Evolutionary conservation across 2,888 invertebrate genomes (phyloP), one percentile per base, ranked within the genome.

Genomic region (Nymphalis urticae): DNA sequence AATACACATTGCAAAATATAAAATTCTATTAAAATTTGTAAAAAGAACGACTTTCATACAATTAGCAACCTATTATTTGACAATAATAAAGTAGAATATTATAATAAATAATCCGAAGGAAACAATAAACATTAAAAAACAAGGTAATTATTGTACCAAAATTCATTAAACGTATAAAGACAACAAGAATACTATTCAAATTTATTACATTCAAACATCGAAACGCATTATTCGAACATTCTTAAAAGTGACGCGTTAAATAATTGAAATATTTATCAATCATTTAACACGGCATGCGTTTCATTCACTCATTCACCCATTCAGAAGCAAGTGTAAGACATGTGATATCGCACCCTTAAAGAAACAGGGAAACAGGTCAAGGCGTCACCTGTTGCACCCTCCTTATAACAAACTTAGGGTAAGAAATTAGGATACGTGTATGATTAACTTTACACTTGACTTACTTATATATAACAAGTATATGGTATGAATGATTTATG

Each of bases 321-420:
- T 48, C 54, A 64, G 13, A 13, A 48, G 56, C 72, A 71, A 73
- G 70, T 73, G 71, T 62, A 62, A 68, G 75, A 62, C 73, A 72
- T 70, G 80, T 76, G 78, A 76, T 79, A 80, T 72, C 74, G 78
- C 80, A 75, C 88, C 89, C 88, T 80, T 82, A 82, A 89, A 89
- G 90, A 88, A 89, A 76, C 87, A 86, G 91, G 90, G 90, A 89
- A 89, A 76, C 87, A 86, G 91, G 90, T 90, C 90, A 90, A 87
- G 89, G 85, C 83, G 77, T 62, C 81, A 89, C 91, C 88, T 91
- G 91, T 91, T 89, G 90, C 87, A 66, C 77, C 78, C 77, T 75
- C 71, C 74, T 74, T 72, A 72, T 66, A 74, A 42, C 19, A 42
- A 58, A n/a, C 72, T 68, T 61, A 64, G 75, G 73, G 68, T 69